Evolutionary conservation across 2,113 vertebrate genomes (phyloP).

Genomic region (Heterochromis multidens): DNA sequence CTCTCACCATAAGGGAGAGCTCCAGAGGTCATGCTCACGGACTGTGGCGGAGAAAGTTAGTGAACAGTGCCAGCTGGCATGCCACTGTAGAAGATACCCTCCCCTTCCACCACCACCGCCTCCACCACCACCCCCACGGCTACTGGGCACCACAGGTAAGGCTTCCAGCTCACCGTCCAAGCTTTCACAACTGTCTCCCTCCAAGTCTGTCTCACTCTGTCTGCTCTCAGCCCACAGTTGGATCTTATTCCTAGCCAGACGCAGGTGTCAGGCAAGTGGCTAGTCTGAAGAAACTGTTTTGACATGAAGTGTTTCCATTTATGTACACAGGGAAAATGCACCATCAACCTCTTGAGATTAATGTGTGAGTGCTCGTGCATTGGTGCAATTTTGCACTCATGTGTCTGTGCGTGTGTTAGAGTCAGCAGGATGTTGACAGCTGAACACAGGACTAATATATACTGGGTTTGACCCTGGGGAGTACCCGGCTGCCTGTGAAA

Average conservation of each 20-base stretch:
- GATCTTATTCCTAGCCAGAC: background rate
- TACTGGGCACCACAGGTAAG: constrained; percentile 84
- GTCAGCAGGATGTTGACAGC: constrained; percentile 66
- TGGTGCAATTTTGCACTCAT: constrained; percentile 3
- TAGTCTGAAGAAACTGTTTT: constrained; percentile 25
- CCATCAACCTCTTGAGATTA: constrained; percentile 13
- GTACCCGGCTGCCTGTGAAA: constrained; percentile 72
- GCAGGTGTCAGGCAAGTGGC: constrained; percentile 16
- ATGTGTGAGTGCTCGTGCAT: background rate
- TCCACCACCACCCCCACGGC: constrained; percentile 87
- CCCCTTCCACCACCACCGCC: constrained; percentile 88
- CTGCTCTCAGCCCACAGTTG: background rate
- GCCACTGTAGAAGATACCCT: constrained; percentile 90
- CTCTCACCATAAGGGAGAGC: constrained; percentile 82
- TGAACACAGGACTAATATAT: constrained; percentile 71
- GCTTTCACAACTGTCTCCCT: constrained; percentile 25
- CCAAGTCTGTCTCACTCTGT: constrained; percentile 16
- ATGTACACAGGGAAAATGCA: constrained; percentile 8
- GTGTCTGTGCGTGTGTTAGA: constrained; percentile 27
- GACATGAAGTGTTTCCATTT: constrained; percentile 29
- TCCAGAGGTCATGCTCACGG: constrained; percentile 92
- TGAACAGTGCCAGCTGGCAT: constrained; percentile 87
- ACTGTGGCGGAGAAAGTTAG: constrained; percentile 81
- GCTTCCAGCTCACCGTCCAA: background rate
- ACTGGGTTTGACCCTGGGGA: constrained; percentile 67